Percentiles rank a stretch among this genome's conserved stretches.
phyloP scores from a whole-genome alignment of 2,797 vertebrate species.

The Periparus ater region DNA sequence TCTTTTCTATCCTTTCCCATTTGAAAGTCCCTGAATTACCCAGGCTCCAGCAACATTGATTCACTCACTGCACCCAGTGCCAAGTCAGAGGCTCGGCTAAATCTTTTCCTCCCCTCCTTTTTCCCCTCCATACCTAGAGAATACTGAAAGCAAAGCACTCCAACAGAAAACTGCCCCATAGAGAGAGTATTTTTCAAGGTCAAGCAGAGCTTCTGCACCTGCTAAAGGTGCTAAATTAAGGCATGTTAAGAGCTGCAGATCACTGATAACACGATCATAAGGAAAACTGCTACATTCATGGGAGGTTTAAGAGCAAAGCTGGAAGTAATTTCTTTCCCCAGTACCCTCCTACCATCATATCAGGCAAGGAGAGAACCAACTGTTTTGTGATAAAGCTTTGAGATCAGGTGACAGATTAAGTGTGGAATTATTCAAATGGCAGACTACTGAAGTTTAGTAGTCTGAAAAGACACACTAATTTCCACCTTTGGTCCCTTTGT shows the following conservation, averaged over 20 bases:
- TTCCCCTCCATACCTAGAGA: neutral
- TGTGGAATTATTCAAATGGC: neutral
- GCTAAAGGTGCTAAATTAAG: neutral
- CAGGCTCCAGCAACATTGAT: neutral
- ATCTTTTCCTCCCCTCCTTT: neutral
- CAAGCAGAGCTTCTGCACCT: neutral
- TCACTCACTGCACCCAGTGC: neutral
- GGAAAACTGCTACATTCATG: neutral
- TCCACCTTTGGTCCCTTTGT: neutral
- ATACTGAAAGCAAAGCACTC: neutral
- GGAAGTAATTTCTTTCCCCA: neutral
- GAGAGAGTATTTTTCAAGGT: neutral
- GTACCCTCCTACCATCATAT: neutral
- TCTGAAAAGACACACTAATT: neutral
- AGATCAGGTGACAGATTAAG: slow-evolving; percentile 29
- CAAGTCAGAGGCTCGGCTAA: neutral
- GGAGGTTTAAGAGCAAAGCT: neutral
- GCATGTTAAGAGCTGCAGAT: neutral
- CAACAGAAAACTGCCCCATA: neutral
- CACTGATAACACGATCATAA: neutral
- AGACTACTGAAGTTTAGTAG: neutral
- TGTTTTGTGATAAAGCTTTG: neutral
- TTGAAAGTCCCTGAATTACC: neutral
- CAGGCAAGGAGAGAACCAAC: neutral
- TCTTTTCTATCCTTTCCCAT: neutral